Evolutionary conservation across 1,140 invertebrate species (phyloP), one percentile per base, ranked within the genome.

Genomic region (Centruroides vittatus): DNA sequence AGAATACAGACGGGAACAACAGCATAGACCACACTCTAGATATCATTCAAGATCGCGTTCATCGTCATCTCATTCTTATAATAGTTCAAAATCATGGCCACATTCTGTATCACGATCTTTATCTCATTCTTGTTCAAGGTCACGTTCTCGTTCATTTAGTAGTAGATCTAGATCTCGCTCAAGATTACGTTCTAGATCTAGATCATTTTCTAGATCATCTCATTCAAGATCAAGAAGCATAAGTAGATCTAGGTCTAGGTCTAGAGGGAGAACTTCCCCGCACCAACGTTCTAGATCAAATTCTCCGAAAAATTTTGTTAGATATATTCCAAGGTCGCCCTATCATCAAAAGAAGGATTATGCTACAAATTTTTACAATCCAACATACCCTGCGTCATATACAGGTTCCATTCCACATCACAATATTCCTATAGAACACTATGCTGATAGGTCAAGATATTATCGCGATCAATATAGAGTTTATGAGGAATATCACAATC

Each of bases 1-100:
- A 61, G 88, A 92, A 71, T 89, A 89, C 59, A 41, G 41, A 41
- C 64, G 66, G 49, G 63, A 61, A 47, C 60, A 66, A 35, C 11
- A 9, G 12, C 61, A 60, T 35, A 58, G 59, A 48, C 60, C 61
- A 9, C 58, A 66, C 36, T 65, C 63, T 6, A 41, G 41, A 41
- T 41, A 41, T 41, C 35, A 58, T 9, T 59, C 59, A 35, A 60
- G 64, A 23, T 61, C 62, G 9, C 65, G 54, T 34, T 57, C 68
- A 34, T 56, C 58, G 35, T 13, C 55, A 11, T 64, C 55, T 12
- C 41, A 46, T 9, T 59, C 65, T 10, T 60, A 60, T 48, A 61
- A 57, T 50, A 63, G 51, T 48, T 66, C 66, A 13, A 58, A 64
- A 35, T 70, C 67, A 9, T 61, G 63, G 60, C 60, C 65, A 5